A percentile compares a stretch with the other conserved stretches of the same genome.
These are phyloP conservation scores for Oncorhynchus keta DNA, from an alignment of 2,113 vertebrate genomes.

Conservation along the genomic window DNA sequence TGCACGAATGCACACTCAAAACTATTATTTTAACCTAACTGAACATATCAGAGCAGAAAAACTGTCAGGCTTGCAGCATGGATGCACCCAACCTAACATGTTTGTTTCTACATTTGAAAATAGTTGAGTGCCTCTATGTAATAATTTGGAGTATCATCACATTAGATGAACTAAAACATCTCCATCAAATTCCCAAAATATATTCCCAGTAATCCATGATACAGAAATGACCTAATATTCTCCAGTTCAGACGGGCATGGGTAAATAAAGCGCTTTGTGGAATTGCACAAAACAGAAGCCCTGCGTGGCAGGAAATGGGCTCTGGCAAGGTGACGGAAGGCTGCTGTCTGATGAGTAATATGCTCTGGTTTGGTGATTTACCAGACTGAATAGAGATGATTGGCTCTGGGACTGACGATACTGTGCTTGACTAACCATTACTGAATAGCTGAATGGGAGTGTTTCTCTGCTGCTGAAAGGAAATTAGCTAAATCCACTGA, in stretches of 20 bases:
- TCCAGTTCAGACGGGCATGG: background rate
- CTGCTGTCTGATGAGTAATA: background rate
- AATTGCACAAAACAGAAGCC: background rate
- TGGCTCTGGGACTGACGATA: background rate
- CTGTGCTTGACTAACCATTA: background rate
- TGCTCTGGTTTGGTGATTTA: background rate
- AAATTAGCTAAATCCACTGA: background rate
- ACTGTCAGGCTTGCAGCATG: background rate
- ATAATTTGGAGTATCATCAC: background rate
- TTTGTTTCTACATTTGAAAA: background rate
- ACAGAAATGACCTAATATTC: background rate
- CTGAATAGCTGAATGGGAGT: background rate
- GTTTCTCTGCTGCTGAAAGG: conserved; percentile 2
- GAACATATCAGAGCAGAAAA: background rate
- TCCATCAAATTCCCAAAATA: background rate
- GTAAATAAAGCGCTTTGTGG: background rate
- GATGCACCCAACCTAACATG: background rate
- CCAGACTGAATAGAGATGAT: background rate
- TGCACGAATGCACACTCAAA: background rate
- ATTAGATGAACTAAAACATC: background rate
- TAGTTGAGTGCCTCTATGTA: background rate
- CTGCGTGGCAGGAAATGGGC: background rate
- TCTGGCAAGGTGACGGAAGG: background rate
- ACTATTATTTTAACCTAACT: background rate
- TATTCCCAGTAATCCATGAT: background rate